Conservation (phyloP, 2,888 invertebrate species). For the Mesopsocus fuscifrons region DNA sequence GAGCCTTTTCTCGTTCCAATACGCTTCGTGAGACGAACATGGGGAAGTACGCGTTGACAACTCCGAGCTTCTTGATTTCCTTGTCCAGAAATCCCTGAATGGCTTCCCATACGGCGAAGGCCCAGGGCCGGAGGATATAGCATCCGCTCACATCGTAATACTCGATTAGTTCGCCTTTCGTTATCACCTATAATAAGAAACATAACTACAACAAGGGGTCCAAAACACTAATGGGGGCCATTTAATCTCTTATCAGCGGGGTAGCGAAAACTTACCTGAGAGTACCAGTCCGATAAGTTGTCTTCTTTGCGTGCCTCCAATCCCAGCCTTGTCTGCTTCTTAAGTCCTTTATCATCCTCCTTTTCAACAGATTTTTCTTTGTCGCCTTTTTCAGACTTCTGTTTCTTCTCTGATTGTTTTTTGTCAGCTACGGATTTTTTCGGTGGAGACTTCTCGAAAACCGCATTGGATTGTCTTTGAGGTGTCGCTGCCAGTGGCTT, state of each 20-base stretch:
- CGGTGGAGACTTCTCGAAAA: slow-evolving; percentile 16
- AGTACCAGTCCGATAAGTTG: slow-evolving; percentile 94
- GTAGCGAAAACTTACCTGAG: too few species aligned
- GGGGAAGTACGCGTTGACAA: slow-evolving; percentile 95
- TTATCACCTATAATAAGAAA: slow-evolving; percentile 34
- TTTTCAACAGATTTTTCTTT: slow-evolving; percentile 16
- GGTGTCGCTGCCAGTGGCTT: slow-evolving; percentile 16
- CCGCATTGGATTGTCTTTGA: too few species aligned
- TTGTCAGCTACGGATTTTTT: slow-evolving; percentile 14
- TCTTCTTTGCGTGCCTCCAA: slow-evolving; percentile 85
- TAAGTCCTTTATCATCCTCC: slow-evolving; percentile 31
- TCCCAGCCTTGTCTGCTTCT: slow-evolving; percentile 86
- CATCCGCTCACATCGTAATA: slow-evolving; percentile 99
- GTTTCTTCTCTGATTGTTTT: slow-evolving; percentile 17
- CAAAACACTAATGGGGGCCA: neutral
- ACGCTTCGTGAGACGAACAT: slow-evolving; percentile 88
- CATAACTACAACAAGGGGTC: neutral
- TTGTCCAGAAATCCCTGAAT: slow-evolving; percentile 72
- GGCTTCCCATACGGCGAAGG: slow-evolving; percentile 86
- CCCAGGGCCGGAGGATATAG: slow-evolving; percentile 95
- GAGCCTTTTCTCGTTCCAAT: slow-evolving; percentile 86
- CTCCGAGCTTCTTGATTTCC: slow-evolving; percentile 78
- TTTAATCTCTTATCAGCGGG: slow-evolving; percentile 1
- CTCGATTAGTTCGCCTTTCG: slow-evolving; percentile 93
- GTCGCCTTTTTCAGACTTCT: slow-evolving; percentile 14